Evolutionary conservation across 1,140 invertebrate genomes (phyloP).

Genomic region (Ganaspis sp.): DNA sequence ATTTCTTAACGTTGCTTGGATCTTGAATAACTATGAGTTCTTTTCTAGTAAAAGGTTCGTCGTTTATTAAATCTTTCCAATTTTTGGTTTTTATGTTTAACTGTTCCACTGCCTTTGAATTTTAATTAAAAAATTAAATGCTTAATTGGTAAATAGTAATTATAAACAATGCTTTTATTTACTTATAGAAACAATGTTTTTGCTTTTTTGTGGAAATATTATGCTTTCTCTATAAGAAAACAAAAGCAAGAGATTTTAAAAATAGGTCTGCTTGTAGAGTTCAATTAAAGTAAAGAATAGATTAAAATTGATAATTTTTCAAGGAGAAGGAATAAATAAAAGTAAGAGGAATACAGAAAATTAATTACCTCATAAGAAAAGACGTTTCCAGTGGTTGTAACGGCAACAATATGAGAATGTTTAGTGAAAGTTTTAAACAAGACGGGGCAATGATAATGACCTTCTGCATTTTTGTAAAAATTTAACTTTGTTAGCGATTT

Average conservation of each 20-base stretch:
- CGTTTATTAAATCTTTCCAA: constrained; percentile 95
- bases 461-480: constrained; percentile 91
- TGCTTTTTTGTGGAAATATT: too few relatives aligned
- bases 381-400: constrained; percentile 96
- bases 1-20: constrained; percentile 93
- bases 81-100: constrained; percentile 96
- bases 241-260: too few relatives aligned
- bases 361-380: constrained; percentile 89
- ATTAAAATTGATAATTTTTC: background rate
- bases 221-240: too few relatives aligned
- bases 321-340: constrained; percentile 19
- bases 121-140: constrained; percentile 32
- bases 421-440: constrained; percentile 97
- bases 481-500: constrained; percentile 94
- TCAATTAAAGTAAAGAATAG: constrained; percentile 2
- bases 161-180: too few relatives aligned
- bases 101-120: constrained; percentile 93
- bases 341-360: constrained; percentile 31
- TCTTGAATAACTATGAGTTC: constrained; percentile 98
- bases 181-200: too few relatives aligned
- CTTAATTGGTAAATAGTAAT: too few relatives aligned
- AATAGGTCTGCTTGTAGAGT: too few relatives aligned
- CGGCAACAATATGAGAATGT: constrained; percentile 95
- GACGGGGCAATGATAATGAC: constrained; percentile 95
- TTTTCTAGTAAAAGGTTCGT: constrained; percentile 91